phyloP scores from a whole-genome alignment of 2,113 vertebrate species.

The Pelmatolapia mariae region DNA sequence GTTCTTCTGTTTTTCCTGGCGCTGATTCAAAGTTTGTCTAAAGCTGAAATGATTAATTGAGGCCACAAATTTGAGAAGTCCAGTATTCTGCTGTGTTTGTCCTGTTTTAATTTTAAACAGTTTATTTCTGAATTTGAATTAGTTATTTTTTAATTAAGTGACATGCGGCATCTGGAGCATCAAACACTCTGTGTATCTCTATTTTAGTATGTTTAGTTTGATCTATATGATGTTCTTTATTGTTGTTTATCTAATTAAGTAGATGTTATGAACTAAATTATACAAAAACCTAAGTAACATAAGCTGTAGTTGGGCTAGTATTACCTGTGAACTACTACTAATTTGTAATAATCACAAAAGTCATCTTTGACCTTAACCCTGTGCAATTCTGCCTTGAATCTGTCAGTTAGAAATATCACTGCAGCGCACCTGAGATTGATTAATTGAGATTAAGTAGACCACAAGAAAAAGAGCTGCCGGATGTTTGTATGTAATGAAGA shows the following conservation, averaged over 20 bases:
- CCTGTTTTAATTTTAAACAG: background rate
- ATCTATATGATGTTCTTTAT: background rate
- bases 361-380: background rate
- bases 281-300: background rate
- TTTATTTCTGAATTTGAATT: background rate
- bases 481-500: background rate
- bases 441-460: background rate
- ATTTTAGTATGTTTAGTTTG: background rate
- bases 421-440: background rate
- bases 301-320: background rate
- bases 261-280: background rate
- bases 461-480: background rate
- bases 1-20: background rate
- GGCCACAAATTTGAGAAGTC: background rate
- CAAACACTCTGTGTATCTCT: background rate
- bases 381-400: background rate
- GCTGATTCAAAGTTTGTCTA: background rate
- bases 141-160: background rate
- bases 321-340: background rate
- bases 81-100: background rate
- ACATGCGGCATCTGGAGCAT: rapidly evolving
- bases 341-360: background rate
- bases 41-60: background rate
- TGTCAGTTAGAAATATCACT: background rate
- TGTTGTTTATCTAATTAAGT: background rate